Evolutionary conservation across 2,113 vertebrate genomes (phyloP).

Genomic region (Gymnobelideus leadbeateri): DNA sequence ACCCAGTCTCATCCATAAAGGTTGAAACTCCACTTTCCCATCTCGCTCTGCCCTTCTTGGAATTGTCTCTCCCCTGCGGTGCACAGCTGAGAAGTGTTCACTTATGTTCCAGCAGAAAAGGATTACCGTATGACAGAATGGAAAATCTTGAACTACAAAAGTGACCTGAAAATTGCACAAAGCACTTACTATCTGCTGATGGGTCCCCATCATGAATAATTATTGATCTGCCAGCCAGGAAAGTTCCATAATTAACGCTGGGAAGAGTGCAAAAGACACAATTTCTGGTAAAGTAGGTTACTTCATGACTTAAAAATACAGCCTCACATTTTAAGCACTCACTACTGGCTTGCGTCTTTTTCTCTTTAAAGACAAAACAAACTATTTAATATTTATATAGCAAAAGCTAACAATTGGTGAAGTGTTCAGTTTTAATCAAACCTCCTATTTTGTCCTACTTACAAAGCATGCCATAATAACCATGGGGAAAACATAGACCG

Average conservation of each 20-base stretch:
- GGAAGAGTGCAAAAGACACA: conserved; percentile 58
- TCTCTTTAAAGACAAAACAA: conserved; percentile 67
- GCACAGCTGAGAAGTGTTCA: conserved; percentile 73
- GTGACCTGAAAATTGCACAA: conserved; percentile 79
- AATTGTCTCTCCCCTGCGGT: conserved; percentile 79
- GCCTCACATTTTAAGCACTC: conserved; percentile 74
- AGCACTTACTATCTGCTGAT: conserved; percentile 68
- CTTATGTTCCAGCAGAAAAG: conserved; percentile 71
- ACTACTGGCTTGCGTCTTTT: conserved; percentile 49
- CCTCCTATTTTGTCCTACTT: conserved; percentile 42
- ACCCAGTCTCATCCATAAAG: conserved; percentile 79
- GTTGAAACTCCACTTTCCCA: conserved; percentile 79
- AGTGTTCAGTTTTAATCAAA: conserved; percentile 73
- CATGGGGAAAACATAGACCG: conserved; percentile 59
- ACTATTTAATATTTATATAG: conserved; percentile 78
- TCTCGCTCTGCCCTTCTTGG: conserved; percentile 80
- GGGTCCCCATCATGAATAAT: conserved; percentile 77
- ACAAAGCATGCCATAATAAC: conserved; percentile 56
- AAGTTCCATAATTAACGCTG: conserved; percentile 81
- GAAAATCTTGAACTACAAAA: conserved; percentile 78
- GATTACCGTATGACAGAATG: conserved; percentile 66
- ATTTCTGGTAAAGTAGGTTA: conserved; percentile 67
- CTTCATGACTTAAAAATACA: conserved; percentile 62
- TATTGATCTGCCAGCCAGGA: conserved; percentile 74
- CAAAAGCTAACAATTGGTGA: conserved; percentile 73